Percentiles rank a stretch among this genome's conserved stretches.
Conservation (phyloP, 2,113 vertebrate species). For the Rutilus rutilus region DNA sequence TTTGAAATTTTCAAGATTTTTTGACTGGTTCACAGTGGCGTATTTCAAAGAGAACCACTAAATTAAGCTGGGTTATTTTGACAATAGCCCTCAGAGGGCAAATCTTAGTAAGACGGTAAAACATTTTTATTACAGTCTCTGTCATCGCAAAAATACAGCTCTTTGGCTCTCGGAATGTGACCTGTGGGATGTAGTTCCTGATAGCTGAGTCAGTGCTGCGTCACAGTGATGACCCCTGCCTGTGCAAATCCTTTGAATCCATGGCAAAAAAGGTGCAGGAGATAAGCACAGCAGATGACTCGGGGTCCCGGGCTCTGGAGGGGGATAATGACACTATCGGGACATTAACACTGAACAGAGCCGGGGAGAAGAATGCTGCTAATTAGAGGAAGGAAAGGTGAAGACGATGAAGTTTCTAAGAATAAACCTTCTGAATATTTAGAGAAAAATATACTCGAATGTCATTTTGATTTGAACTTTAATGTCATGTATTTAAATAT, state of each 20-base stretch:
- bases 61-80: neutral
- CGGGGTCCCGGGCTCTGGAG: neutral
- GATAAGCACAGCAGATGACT: conserved; percentile 32
- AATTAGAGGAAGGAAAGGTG: conserved; percentile 43
- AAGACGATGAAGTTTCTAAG: neutral
- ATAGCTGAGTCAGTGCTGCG: conserved; percentile 38
- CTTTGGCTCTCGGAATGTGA: conserved; percentile 21
- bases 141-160: neutral
- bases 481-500: neutral
- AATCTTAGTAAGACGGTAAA: neutral
- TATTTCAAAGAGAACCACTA: neutral
- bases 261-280: conserved; percentile 37
- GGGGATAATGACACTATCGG: conserved; percentile 48
- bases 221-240: conserved; percentile 47
- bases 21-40: neutral
- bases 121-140: conserved; percentile 23
- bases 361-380: conserved; percentile 49
- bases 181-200: conserved; percentile 33
- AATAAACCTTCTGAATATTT: neutral
- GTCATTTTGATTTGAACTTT: neutral
- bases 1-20: neutral
- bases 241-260: conserved; percentile 30
- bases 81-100: neutral
- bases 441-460: neutral
- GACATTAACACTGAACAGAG: conserved; percentile 51